Evolutionary conservation across 1,140 invertebrate species (phyloP).

Genomic region (Drosophila nebulosa): DNA sequence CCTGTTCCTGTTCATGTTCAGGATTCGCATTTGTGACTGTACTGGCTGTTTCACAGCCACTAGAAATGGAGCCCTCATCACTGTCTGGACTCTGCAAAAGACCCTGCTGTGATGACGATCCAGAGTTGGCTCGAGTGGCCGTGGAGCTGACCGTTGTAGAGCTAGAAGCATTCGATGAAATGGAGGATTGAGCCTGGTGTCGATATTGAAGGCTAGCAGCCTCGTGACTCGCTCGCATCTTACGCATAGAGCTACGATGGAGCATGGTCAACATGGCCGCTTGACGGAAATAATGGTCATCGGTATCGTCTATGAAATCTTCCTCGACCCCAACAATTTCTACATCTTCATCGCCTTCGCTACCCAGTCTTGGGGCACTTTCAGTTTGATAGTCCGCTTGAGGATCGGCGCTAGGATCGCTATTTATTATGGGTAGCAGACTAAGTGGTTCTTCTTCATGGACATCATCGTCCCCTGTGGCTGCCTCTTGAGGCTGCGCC

Average conservation of each 20-base stretch:
- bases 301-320: slow-evolving; percentile 64
- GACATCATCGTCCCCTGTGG: slow-evolving; percentile 30
- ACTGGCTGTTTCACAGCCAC: slow-evolving; percentile 89
- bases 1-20: slow-evolving; percentile 61
- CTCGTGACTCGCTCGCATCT: slow-evolving; percentile 81
- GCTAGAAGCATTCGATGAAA: slow-evolving; percentile 73
- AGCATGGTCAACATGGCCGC: slow-evolving; percentile 77
- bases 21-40: slow-evolving; percentile 82
- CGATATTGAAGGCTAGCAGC: slow-evolving; percentile 61
- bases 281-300: slow-evolving; percentile 77
- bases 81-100: slow-evolving; percentile 82
- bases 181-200: slow-evolving; percentile 77
- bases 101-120: slow-evolving; percentile 51
- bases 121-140: slow-evolving; percentile 40
- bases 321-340: slow-evolving; percentile 62
- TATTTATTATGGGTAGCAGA: slow-evolving; percentile 68
- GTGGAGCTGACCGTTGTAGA: slow-evolving; percentile 76
- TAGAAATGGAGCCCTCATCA: slow-evolving; percentile 89
- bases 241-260: slow-evolving; percentile 78
- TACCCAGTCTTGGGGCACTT: slow-evolving; percentile 38
- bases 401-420: slow-evolving; percentile 72
- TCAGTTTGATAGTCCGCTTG: slow-evolving; percentile 53
- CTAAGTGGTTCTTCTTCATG: slow-evolving; percentile 64
- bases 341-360: slow-evolving; percentile 51
- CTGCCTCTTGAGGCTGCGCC: neutral